Percentiles rank a stretch among this genome's conserved stretches.
These are phyloP conservation scores for Hippocampus comes DNA, from an alignment of 2,113 vertebrate genomes.

Conservation along the genomic window DNA sequence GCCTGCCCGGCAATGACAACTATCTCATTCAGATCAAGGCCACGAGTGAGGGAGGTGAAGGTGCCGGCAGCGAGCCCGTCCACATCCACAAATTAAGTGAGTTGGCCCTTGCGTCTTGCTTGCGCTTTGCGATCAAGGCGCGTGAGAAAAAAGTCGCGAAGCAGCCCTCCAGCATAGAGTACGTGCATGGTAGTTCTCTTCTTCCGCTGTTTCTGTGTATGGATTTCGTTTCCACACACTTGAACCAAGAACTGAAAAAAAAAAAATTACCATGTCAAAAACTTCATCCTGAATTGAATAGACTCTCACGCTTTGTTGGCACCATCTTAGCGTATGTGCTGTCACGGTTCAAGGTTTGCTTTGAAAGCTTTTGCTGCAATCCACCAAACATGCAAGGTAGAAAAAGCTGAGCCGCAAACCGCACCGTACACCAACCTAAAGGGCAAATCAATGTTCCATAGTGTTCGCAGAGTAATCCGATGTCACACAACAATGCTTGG, in stretches of 20 bases:
- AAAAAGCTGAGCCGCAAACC: not conserved
- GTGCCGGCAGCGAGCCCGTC: slow-evolving; percentile 85
- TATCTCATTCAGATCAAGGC: slow-evolving; percentile 88
- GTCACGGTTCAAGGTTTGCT: not conserved
- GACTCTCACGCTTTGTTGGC: slow-evolving; percentile 30
- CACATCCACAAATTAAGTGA: slow-evolving; percentile 85
- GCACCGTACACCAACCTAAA: not conserved
- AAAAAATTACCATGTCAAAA: not conserved
- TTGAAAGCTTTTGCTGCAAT: not conserved
- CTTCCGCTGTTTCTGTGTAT: slow-evolving; percentile 36
- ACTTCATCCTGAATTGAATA: slow-evolving; percentile 23
- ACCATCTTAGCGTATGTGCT: not conserved
- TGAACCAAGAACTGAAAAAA: not conserved
- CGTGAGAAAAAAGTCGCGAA: slow-evolving; percentile 46
- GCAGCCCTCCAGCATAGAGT: slow-evolving; percentile 56
- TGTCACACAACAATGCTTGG: not conserved
- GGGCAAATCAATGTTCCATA: not conserved
- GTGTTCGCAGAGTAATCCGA: not conserved
- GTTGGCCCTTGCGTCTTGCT: slow-evolving; percentile 22
- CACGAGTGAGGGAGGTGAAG: slow-evolving; percentile 83
- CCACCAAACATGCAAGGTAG: not conserved
- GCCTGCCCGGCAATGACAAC: slow-evolving; percentile 79
- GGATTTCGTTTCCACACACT: slow-evolving; percentile 26
- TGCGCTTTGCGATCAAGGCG: not conserved
- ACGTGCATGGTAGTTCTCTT: too few species aligned